These are phyloP conservation scores for Exephanes ischioxanthus DNA, from an alignment of 2,888 invertebrate genomes.

Conservation along the genomic window DNA sequence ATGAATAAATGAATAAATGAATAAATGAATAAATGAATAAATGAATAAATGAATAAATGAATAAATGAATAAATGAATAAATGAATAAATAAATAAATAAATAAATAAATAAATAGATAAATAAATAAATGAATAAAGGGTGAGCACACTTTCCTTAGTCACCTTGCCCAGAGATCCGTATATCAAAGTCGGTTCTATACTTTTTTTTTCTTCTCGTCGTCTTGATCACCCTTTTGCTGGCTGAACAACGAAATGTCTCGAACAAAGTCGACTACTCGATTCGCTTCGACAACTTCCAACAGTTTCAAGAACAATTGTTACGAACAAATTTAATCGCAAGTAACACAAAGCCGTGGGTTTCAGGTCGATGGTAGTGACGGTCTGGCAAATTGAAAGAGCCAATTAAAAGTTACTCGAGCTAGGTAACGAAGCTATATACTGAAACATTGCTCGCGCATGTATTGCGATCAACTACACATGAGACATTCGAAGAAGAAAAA, in stretches of 20 bases:
- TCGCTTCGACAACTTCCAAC: conserved; percentile 9
- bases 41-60: neutral
- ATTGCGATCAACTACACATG: conserved; percentile 10
- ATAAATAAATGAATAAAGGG: neutral
- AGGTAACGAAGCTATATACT: conserved; percentile 32
- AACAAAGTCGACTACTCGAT: conserved; percentile 45
- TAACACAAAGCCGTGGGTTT: conserved; percentile 67
- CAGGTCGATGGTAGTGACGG: conserved; percentile 24
- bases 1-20: no score
- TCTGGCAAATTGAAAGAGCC: conserved; percentile 75
- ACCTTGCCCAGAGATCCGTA: neutral
- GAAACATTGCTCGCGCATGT: conserved; percentile 35
- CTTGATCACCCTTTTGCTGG: conserved; percentile 4
- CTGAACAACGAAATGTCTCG: conserved; percentile 41
- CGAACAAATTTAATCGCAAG: conserved; percentile 71
- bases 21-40: neutral
- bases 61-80: neutral
- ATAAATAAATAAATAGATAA: neutral
- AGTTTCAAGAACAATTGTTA: conserved; percentile 54
- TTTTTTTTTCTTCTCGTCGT: conserved; percentile 6
- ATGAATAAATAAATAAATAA: neutral
- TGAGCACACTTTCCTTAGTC: neutral
- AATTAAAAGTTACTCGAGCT: conserved; percentile 78
- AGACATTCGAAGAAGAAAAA: neutral
- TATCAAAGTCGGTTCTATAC: neutral